Evolutionary conservation across 2,113 vertebrate species (phyloP).

Genomic region (Oceanodroma tethys): DNA sequence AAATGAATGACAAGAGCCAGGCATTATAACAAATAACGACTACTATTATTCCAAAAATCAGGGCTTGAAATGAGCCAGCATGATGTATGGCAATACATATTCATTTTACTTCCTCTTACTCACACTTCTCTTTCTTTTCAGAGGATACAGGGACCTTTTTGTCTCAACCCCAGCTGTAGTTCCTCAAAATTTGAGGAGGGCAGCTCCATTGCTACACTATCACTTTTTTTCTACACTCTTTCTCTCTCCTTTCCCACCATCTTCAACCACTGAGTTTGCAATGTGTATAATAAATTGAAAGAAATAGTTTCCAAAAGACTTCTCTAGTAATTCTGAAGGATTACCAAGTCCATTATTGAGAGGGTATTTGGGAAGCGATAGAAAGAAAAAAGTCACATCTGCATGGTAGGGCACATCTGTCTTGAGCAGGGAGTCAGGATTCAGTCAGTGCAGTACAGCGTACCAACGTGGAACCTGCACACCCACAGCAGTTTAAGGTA

Average conservation of each 20-base stretch:
- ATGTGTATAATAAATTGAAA: not conserved
- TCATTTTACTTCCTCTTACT: not conserved
- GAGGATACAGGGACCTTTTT: not conserved
- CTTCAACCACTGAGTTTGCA: not conserved
- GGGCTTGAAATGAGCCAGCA: not conserved
- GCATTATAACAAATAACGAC: not conserved
- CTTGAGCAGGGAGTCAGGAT: not conserved
- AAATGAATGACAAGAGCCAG: not conserved
- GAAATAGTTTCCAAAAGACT: not conserved
- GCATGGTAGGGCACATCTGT: not conserved
- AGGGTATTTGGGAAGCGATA: not conserved
- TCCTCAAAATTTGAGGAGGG: not conserved
- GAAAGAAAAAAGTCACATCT: not conserved
- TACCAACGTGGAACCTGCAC: not conserved
- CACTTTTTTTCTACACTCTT: not conserved
- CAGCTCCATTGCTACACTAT: not conserved
- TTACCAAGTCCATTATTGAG: conserved; percentile 8
- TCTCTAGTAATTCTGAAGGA: conserved; percentile 7
- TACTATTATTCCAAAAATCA: not conserved
- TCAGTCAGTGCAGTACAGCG: not conserved
- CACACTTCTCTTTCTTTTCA: not conserved
- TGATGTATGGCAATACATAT: not conserved
- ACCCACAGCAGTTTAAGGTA: conserved; percentile 42
- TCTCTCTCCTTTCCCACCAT: not conserved
- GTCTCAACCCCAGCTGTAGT: not conserved